These are phyloP conservation scores for Ailurus styani DNA, from an alignment of 2,113 vertebrate species.

Conservation along the genomic window DNA sequence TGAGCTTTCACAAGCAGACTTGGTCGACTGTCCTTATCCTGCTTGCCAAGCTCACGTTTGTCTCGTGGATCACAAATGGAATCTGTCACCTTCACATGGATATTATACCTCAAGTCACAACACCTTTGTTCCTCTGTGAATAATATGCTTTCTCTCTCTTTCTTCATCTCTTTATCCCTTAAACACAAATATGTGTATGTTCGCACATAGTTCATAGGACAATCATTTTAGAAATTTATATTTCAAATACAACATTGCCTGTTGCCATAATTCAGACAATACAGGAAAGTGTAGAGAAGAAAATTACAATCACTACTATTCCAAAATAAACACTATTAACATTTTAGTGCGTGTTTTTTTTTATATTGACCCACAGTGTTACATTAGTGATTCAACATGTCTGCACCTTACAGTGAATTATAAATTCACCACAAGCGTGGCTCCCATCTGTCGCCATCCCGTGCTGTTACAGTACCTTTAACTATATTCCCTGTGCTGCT, in stretches of 20 bases:
- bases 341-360: not conserved
- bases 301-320: not conserved
- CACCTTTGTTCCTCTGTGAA: not conserved
- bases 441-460: not conserved
- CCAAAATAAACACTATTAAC: not conserved
- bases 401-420: not conserved
- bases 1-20: not conserved
- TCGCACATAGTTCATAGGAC: not conserved
- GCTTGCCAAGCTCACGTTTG: not conserved
- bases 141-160: not conserved
- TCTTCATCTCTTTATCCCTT: not conserved
- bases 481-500: not conserved
- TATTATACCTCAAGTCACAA: not conserved
- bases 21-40: not conserved
- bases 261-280: not conserved
- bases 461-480: not conserved
- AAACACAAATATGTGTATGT: not conserved
- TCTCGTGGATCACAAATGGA: slow-evolving; percentile 11
- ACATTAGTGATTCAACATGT: not conserved
- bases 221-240: not conserved
- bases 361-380: not conserved
- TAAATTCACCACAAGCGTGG: not conserved
- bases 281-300: not conserved
- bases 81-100: not conserved
- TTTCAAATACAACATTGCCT: not conserved